Conservation (phyloP, 2,888 invertebrate species). For the Orchesella flavescens region DNA sequence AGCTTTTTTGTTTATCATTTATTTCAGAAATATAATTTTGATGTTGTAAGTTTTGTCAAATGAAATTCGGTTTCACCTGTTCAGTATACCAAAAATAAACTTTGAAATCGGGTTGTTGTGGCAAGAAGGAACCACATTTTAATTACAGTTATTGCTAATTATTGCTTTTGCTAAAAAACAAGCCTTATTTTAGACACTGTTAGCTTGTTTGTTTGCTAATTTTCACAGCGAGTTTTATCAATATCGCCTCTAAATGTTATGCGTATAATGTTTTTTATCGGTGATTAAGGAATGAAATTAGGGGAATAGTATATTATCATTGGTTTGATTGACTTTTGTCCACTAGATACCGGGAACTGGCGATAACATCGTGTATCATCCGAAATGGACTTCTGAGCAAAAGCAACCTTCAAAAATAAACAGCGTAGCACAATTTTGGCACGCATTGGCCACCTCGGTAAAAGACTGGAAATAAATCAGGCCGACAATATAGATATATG, state of each 20-base stretch:
- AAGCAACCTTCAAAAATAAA: conserved; percentile 26
- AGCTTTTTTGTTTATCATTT: too few species aligned
- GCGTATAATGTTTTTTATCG: too few species aligned
- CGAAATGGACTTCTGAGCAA: conserved; percentile 9
- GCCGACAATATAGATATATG: too few species aligned
- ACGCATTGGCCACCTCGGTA: not conserved
- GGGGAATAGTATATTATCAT: too few species aligned
- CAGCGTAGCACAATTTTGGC: conserved; percentile 13
- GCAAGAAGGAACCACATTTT: not conserved
- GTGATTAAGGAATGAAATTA: too few species aligned
- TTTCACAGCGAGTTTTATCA: not conserved
- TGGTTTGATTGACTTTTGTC: not conserved
- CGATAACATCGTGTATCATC: conserved; percentile 17
- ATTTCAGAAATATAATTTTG: too few species aligned
- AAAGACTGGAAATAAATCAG: conserved; percentile 1
- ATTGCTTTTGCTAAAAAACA: not conserved
- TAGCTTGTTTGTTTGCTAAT: not conserved
- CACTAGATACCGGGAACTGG: conserved; percentile 16
- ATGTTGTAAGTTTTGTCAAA: not conserved
- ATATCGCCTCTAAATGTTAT: too few species aligned
- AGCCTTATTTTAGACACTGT: not conserved
- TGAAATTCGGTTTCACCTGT: not conserved
- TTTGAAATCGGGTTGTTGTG: not conserved
- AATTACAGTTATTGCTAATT: too few species aligned
- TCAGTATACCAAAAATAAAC: not conserved